Base-by-base conservation (phyloP, 2,888 invertebrate species). In the Ichneumoninae sp. region DNA sequence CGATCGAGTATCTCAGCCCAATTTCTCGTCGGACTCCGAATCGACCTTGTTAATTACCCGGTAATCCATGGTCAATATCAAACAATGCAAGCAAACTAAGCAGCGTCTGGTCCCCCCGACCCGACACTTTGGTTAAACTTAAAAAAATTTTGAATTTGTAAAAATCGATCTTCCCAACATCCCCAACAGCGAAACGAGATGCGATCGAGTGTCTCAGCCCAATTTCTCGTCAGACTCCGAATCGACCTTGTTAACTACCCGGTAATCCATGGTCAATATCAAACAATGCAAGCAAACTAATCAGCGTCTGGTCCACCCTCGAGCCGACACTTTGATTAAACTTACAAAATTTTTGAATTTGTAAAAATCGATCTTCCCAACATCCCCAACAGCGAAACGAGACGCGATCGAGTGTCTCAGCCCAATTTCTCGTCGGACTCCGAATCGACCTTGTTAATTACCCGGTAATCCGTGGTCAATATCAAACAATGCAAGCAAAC, bases 381-480 rank as follows among this genome's bases (percentile, higher is more conserved):
- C n/a, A 1, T 36, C 8, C 1, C 13, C 30, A 62, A 36, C 19
- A 50, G 10, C 47, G 50, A 75, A 65, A 65, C 22, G 30, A 19
- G 13, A 47, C 3, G 65, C 19, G 50, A 40, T 40, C 40, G 40
- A 8, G 40, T 36, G 40, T 72, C 60, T 36, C 65, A 19, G 13
- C 22, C 10, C 30, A 52, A 47, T 36, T 65, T 47, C 50, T 33
- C 50, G 40, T 19, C 13, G 8, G 26, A n/a, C 10, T 4, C 19
- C 26, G 30, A 33, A 36, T 62, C 75, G 65, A 52, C 65, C 30
- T 6, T 36, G 52, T 75, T 75, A 75, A 75, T 75, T 75, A 65
- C 65, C 6, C 6, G 6, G 26, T 19, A 52, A 52, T 52, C 19
- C 52, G 19, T 52, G 8, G 7, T 52, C 52, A 19, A 19, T 52